Evolutionary conservation across 2,113 vertebrate species (phyloP).

Genomic region (Cepphus grylle): DNA sequence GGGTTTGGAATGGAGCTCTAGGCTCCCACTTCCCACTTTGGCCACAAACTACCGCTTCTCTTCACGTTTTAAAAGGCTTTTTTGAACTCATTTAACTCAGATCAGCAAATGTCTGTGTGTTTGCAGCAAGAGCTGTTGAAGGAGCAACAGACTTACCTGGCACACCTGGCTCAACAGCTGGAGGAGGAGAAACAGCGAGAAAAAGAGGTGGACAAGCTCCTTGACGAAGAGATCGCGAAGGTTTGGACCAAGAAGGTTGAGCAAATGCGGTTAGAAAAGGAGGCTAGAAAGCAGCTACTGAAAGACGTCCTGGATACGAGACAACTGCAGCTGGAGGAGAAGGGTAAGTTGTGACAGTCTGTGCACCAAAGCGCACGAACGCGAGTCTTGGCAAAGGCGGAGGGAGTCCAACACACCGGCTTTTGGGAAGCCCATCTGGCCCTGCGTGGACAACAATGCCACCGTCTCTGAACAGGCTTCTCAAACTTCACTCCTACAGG

Average conservation of each 20-base stretch:
- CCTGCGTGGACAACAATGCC: neutral
- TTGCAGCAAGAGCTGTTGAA: slow-evolving; percentile 73
- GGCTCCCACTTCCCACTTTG: neutral
- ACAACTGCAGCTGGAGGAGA: slow-evolving; percentile 81
- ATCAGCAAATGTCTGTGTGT: neutral
- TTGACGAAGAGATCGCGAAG: slow-evolving; percentile 73
- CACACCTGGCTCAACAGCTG: slow-evolving; percentile 75
- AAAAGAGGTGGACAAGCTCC: slow-evolving; percentile 71
- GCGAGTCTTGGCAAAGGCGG: neutral
- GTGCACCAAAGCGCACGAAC: neutral
- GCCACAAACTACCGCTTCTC: neutral
- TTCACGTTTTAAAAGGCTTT: neutral
- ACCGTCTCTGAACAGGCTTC: neutral
- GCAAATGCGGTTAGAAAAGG: slow-evolving; percentile 63
- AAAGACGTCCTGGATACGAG: slow-evolving; percentile 79
- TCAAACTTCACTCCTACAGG: neutral
- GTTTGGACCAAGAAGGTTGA: slow-evolving; percentile 66
- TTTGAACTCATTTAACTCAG: neutral
- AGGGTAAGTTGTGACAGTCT: slow-evolving; percentile 75
- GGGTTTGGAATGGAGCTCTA: neutral
- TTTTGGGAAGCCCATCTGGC: neutral
- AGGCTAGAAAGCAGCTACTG: slow-evolving; percentile 77
- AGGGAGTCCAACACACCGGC: neutral
- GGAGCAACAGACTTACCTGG: slow-evolving; percentile 79
- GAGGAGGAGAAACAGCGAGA: slow-evolving; percentile 75